phyloP scores from a whole-genome alignment of 2,113 vertebrate species.

The Propithecus coquereli region DNA sequence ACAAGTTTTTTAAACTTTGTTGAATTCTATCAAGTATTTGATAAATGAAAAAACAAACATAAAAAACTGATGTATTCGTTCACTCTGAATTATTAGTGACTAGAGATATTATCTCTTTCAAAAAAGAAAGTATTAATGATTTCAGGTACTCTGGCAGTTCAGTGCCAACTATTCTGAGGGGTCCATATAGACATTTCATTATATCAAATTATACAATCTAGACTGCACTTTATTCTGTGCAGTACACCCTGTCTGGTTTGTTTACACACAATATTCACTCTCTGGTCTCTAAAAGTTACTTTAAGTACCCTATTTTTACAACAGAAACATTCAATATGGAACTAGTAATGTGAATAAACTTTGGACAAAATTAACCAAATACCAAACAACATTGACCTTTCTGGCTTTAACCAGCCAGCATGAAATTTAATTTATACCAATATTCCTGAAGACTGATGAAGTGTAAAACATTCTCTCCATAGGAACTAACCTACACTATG shows the following conservation, averaged over 20 bases:
- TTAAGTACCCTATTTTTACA: not conserved
- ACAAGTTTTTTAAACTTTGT: not conserved
- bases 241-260: not conserved
- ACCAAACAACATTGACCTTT: not conserved
- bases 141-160: not conserved
- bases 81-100: not conserved
- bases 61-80: not conserved
- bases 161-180: not conserved
- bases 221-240: not conserved
- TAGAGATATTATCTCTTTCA: not conserved
- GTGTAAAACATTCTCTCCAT: not conserved
- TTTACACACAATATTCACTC: not conserved
- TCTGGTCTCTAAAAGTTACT: not conserved
- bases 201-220: not conserved
- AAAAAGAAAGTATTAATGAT: not conserved
- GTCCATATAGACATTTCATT: not conserved
- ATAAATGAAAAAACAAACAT: not conserved
- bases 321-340: not conserved
- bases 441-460: not conserved
- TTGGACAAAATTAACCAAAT: not conserved
- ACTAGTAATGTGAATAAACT: not conserved
- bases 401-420: not conserved
- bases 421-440: slow-evolving; percentile 25
- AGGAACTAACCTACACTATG: not conserved
- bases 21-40: not conserved